A percentile compares a stretch with the other conserved stretches of the same genome.
phyloP scores from a whole-genome alignment of 1,140 invertebrate genomes.

The Colletes gigas region DNA sequence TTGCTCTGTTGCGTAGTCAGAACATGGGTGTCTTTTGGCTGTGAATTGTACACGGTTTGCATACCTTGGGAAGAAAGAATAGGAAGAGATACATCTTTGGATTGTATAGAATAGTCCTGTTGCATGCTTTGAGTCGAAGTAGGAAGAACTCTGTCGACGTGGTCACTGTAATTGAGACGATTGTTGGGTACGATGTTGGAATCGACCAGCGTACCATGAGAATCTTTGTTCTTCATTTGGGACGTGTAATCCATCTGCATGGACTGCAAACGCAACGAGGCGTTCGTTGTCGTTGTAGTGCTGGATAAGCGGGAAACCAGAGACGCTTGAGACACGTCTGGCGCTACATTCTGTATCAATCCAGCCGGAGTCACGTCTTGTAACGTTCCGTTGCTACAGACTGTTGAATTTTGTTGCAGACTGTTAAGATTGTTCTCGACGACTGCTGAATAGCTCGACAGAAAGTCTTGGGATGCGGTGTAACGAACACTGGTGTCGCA shows the following conservation, averaged over 20 bases:
- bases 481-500: constrained; percentile 58
- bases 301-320: constrained; percentile 43
- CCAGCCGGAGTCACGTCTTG: constrained; percentile 23
- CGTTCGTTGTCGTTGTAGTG: constrained; percentile 35
- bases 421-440: constrained; percentile 24
- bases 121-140: constrained; percentile 62
- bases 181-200: constrained; percentile 43
- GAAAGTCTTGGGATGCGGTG: constrained; percentile 58
- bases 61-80: constrained; percentile 54
- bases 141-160: constrained; percentile 56
- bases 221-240: constrained; percentile 57
- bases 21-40: constrained; percentile 53
- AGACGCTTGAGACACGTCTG: constrained; percentile 30
- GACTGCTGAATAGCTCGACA: constrained; percentile 63
- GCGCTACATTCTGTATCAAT: constrained; percentile 1
- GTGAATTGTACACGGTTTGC: constrained; percentile 51
- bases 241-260: constrained; percentile 55
- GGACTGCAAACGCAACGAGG: constrained; percentile 47
- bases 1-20: constrained; percentile 32
- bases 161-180: constrained; percentile 45
- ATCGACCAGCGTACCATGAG: constrained; percentile 46
- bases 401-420: constrained; percentile 43
- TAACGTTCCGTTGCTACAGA: constrained; percentile 43
- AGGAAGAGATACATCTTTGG: constrained; percentile 53
- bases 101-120: constrained; percentile 55